Conservation (phyloP, 2,888 invertebrate species). For the Dolichopus griseipennis region DNA sequence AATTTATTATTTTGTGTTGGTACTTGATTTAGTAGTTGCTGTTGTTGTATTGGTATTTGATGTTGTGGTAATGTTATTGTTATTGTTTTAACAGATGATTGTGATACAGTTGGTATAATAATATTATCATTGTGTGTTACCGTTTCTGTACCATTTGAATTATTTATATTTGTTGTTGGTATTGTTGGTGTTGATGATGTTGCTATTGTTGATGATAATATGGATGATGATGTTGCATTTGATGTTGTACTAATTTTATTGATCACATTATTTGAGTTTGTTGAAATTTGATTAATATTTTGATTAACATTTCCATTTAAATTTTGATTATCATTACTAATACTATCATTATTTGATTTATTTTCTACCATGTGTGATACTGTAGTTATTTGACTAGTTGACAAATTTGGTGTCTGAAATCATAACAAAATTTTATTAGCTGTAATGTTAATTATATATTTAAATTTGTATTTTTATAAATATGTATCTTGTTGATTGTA, state of each 20-base stretch:
- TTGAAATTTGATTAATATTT: too few species aligned
- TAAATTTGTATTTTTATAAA: too few species aligned
- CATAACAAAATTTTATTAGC: too few species aligned
- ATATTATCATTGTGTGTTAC: slow-evolving; percentile 1
- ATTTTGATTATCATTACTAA: slow-evolving; percentile 17
- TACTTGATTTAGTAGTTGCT: slow-evolving; percentile 22
- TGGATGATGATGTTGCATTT: slow-evolving; percentile 24
- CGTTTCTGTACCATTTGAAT: slow-evolving; percentile 20
- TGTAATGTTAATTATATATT: too few species aligned
- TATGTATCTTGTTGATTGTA: too few species aligned
- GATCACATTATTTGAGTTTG: slow-evolving; percentile 28
- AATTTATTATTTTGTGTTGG: slow-evolving; percentile 24
- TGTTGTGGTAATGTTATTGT: slow-evolving; percentile 25
- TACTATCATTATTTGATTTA: slow-evolving; percentile 29
- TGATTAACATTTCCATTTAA: slow-evolving; percentile 18
- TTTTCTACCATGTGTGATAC: slow-evolving; percentile 43
- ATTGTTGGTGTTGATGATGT: slow-evolving; percentile 16
- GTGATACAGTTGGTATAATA: slow-evolving; percentile 20
- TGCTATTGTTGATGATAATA: slow-evolving; percentile 16
- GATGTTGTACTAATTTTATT: slow-evolving; percentile 22
- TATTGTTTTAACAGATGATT: slow-evolving; percentile 26
- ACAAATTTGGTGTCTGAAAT: slow-evolving; percentile 36
- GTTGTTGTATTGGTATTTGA: slow-evolving; percentile 16
- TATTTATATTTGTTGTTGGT: slow-evolving; percentile 23
- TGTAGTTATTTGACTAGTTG: slow-evolving; percentile 39